Evolutionary conservation across 2,888 invertebrate genomes (phyloP).

Genomic region (Physocephala rufipes): DNA sequence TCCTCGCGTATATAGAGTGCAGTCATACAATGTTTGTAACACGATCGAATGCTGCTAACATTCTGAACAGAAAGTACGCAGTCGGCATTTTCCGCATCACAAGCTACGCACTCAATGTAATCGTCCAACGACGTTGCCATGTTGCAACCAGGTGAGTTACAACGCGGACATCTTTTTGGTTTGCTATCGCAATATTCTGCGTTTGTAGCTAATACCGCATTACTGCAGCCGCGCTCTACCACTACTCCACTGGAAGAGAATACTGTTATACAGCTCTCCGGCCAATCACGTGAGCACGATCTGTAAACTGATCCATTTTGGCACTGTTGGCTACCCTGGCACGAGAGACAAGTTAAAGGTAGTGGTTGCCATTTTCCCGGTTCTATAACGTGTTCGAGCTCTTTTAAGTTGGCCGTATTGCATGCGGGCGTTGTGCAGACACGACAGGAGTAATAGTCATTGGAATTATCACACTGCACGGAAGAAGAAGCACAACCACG

Average conservation of each 20-base stretch:
- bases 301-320: slow-evolving; percentile 34
- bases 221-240: slow-evolving; percentile 54
- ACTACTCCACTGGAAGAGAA: slow-evolving; percentile 51
- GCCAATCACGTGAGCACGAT: slow-evolving; percentile 47
- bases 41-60: slow-evolving; percentile 49
- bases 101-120: slow-evolving; percentile 56
- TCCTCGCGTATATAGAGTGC: slow-evolving; percentile 52
- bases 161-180: slow-evolving; percentile 53
- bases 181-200: slow-evolving; percentile 51
- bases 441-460: slow-evolving; percentile 52
- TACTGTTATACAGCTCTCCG: slow-evolving; percentile 57
- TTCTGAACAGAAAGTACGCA: slow-evolving; percentile 47
- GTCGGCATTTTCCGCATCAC: slow-evolving; percentile 50
- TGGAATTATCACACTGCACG: slow-evolving; percentile 51
- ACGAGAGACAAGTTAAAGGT: slow-evolving; percentile 55
- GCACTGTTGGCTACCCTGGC: slow-evolving; percentile 48
- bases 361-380: slow-evolving; percentile 59
- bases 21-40: slow-evolving; percentile 56
- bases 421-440: slow-evolving; percentile 51
- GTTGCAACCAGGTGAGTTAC: slow-evolving; percentile 62
- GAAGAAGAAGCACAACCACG: slow-evolving; percentile 57
- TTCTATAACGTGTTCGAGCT: not conserved
- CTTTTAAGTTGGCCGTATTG: slow-evolving; percentile 53
- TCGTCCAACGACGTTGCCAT: slow-evolving; percentile 48
- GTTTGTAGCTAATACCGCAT: slow-evolving; percentile 43